Evolutionary conservation across 2,888 invertebrate species (phyloP).

Genomic region (Agonopterix arenella): DNA sequence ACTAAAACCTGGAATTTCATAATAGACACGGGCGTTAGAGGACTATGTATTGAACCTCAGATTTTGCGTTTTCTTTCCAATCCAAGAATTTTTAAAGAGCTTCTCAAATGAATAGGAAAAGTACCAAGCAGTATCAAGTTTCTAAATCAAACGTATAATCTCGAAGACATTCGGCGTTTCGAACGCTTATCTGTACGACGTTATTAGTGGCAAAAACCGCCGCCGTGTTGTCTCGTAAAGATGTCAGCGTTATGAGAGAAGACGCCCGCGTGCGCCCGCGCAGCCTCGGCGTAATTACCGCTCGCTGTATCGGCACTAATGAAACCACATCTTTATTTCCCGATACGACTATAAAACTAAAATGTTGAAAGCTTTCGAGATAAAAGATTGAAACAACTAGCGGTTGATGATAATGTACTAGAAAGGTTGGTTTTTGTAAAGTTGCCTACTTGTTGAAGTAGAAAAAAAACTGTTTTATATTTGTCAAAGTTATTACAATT

Average conservation of each 20-base stretch:
- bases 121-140: too few relatives aligned
- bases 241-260: slow-evolving; percentile 39
- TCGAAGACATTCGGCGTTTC: background rate
- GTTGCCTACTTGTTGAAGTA: too few relatives aligned
- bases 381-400: slow-evolving; percentile 19
- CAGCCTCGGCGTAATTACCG: slow-evolving; percentile 36
- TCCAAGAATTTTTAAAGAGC: too few relatives aligned
- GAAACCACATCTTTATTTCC: slow-evolving; percentile 56
- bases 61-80: too few relatives aligned
- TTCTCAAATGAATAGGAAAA: too few relatives aligned
- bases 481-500: too few relatives aligned
- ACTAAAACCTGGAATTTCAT: too few relatives aligned
- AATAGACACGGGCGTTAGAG: too few relatives aligned
- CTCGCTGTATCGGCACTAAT: slow-evolving; percentile 47
- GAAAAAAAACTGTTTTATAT: too few relatives aligned
- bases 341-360: slow-evolving; percentile 39
- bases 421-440: too few relatives aligned
- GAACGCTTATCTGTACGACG: slow-evolving; percentile 4
- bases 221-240: slow-evolving; percentile 25
- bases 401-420: background rate
- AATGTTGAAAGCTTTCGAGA: slow-evolving; percentile 46
- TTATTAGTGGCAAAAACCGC: slow-evolving; percentile 18
- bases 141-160: too few relatives aligned
- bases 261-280: slow-evolving; percentile 12
- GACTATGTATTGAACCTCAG: too few relatives aligned